Percentiles rank a stretch among this genome's conserved stretches.
Evolutionary conservation across 2,888 invertebrate species (phyloP).

Genomic region (Anaspis maculata): DNA sequence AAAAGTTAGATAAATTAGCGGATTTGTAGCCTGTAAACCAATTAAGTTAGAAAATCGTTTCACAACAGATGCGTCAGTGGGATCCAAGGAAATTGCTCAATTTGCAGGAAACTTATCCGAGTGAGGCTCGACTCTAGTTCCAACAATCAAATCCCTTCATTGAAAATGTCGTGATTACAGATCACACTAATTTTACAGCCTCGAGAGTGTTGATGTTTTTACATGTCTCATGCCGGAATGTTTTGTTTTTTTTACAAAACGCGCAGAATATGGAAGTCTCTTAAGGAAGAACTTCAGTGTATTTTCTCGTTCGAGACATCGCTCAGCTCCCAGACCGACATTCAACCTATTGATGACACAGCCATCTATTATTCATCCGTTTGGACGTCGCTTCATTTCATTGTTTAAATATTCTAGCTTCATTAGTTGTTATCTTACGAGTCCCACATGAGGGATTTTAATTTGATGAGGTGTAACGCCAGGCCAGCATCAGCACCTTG

Average conservation of each 20-base stretch:
- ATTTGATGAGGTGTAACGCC: too few relatives aligned
- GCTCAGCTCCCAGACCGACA: constrained; percentile 6
- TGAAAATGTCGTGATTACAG: constrained; percentile 15
- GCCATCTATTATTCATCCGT: constrained; percentile 11
- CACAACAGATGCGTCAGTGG: constrained; percentile 20
- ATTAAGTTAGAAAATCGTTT: constrained; percentile 20
- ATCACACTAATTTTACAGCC: constrained; percentile 10
- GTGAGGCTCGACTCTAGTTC: constrained; percentile 19
- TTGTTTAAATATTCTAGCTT: constrained; percentile 1
- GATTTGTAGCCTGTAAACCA: constrained; percentile 16
- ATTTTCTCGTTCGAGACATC: constrained; percentile 9
- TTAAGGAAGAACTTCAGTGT: constrained; percentile 8
- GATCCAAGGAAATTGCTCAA: constrained; percentile 20
- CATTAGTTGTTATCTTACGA: too few relatives aligned
- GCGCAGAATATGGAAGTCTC: too few relatives aligned
- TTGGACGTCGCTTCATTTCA: constrained; percentile 4
- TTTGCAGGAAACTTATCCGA: constrained; percentile 19
- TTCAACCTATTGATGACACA: constrained; percentile 10
- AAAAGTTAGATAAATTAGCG: too few relatives aligned
- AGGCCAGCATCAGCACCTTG: too few relatives aligned
- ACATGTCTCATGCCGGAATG: too few relatives aligned
- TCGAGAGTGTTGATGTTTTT: constrained; percentile 4
- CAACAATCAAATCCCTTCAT: constrained; percentile 18
- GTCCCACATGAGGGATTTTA: too few relatives aligned
- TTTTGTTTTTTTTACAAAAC: too few relatives aligned